Evolutionary conservation across 1,140 invertebrate genomes (phyloP).

Genomic region (Penaeus vannamei): DNA sequence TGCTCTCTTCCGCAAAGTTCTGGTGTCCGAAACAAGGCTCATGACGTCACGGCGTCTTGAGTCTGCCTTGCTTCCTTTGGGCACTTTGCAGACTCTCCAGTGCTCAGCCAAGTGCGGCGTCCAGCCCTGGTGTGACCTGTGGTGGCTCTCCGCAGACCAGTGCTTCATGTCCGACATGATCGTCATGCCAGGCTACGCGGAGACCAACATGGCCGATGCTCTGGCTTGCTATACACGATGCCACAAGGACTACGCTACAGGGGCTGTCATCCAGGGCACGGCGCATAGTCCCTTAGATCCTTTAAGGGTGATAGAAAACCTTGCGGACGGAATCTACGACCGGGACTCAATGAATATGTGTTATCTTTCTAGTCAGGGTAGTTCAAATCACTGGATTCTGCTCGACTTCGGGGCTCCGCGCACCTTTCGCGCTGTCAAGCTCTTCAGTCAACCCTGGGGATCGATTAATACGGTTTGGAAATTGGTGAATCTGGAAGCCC

Average conservation of each 20-base stretch:
- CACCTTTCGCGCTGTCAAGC: background rate
- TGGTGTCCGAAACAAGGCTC: no score
- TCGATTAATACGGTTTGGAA: background rate
- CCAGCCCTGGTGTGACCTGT: no score
- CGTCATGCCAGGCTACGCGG: constrained; percentile 9
- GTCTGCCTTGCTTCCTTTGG: no score
- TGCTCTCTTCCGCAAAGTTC: no score
- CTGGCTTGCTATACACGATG: background rate
- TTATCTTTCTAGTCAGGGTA: background rate
- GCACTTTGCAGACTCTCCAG: no score
- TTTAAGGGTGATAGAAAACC: background rate
- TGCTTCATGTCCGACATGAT: background rate
- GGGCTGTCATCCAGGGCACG: background rate
- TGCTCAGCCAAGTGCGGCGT: no score
- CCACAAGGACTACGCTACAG: background rate
- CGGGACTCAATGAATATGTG: background rate
- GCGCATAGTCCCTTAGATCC: no score
- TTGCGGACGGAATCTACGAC: background rate
- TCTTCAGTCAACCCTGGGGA: background rate
- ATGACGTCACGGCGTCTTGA: no score
- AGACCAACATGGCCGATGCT: constrained; percentile 12
- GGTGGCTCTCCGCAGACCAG: no score
- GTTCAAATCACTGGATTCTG: background rate
- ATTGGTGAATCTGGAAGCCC: background rate
- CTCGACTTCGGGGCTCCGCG: background rate